A percentile compares a stretch with the other conserved stretches of the same genome.
Evolutionary conservation across 2,888 invertebrate genomes (phyloP).

Genomic region (Volucella inflata): DNA sequence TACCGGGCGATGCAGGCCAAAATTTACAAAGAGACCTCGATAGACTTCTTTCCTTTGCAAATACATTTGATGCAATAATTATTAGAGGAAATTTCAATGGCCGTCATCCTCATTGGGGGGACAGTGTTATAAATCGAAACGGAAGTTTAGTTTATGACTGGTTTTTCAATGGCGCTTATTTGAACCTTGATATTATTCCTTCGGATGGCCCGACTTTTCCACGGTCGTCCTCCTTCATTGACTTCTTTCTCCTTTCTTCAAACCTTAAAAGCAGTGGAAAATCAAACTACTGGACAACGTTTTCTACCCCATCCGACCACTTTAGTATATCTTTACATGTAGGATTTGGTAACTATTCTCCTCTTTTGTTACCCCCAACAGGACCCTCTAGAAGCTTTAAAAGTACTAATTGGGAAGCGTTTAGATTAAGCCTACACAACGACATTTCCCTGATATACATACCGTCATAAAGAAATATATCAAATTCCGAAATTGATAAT

Average conservation of each 20-base stretch:
- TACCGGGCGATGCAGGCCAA: conserved; percentile 8
- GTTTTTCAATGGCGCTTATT: no score
- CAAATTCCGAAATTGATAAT: no score
- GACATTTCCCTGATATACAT: no score
- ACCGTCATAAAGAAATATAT: no score
- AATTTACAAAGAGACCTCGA: neutral
- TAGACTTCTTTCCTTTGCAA: conserved; percentile 10
- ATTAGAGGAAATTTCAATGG: no score
- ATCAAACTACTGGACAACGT: neutral
- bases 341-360: conserved; percentile 1
- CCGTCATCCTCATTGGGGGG: no score
- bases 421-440: no score
- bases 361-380: neutral
- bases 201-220: conserved; percentile 18
- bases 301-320: conserved; percentile 1
- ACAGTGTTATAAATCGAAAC: no score
- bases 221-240: conserved; percentile 14
- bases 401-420: conserved; percentile 14
- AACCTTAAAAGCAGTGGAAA: neutral
- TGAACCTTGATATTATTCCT: no score
- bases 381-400: conserved; percentile 3
- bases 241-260: conserved; percentile 16
- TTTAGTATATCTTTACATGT: conserved; percentile 1
- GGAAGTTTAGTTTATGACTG: no score
- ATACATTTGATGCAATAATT: neutral